phyloP scores from a whole-genome alignment of 2,888 invertebrate species.

The Synanthedon andrenaeformis region DNA sequence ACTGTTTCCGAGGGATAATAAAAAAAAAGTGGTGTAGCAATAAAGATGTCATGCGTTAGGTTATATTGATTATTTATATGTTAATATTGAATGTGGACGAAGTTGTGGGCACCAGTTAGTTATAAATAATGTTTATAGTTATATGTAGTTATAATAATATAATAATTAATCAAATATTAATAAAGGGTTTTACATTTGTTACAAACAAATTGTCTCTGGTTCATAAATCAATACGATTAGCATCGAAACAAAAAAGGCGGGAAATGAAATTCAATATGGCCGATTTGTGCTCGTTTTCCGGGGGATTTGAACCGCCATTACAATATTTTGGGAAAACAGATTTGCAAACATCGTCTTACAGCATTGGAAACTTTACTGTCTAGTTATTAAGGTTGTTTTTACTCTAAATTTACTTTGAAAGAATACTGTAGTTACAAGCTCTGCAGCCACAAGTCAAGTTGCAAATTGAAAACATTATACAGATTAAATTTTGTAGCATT shows the following conservation, averaged over 20 bases:
- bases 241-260: constrained; percentile 19
- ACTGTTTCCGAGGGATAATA: too few species aligned
- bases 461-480: constrained; percentile 54
- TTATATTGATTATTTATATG: too few species aligned
- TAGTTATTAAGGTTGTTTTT: not conserved
- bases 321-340: constrained; percentile 34
- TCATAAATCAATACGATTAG: not conserved
- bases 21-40: too few species aligned
- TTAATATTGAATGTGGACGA: too few species aligned
- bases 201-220: not conserved
- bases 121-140: too few species aligned
- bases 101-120: too few species aligned
- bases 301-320: constrained; percentile 42
- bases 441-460: constrained; percentile 46
- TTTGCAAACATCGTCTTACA: constrained; percentile 12
- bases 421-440: not conserved
- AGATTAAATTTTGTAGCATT: constrained; percentile 39
- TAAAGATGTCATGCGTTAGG: too few species aligned
- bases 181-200: too few species aligned
- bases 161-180: too few species aligned
- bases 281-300: constrained; percentile 38
- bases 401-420: not conserved
- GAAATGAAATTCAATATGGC: constrained; percentile 43
- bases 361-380: not conserved
- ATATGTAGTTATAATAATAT: too few species aligned